phyloP scores from a whole-genome alignment of 2,113 vertebrate genomes.

The Empidonax alnorum region DNA sequence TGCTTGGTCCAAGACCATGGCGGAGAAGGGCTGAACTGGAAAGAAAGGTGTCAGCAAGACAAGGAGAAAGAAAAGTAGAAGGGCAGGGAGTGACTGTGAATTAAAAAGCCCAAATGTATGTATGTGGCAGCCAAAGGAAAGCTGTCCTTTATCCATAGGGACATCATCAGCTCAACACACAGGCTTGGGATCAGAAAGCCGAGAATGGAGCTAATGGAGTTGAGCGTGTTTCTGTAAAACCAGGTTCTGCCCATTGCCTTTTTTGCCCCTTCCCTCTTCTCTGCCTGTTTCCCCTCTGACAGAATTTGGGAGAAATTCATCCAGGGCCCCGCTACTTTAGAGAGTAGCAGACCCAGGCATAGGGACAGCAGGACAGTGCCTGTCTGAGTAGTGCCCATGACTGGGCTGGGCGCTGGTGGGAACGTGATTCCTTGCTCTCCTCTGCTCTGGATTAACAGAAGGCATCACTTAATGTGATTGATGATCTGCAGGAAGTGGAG shows the following conservation, averaged over 20 bases:
- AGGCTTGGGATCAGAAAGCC: background rate
- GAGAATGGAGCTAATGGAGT: background rate
- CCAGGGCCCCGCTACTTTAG: background rate
- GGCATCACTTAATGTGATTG: background rate
- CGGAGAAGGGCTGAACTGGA: background rate
- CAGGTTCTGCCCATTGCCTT: background rate
- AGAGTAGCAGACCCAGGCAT: background rate
- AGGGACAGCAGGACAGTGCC: background rate
- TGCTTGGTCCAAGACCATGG: background rate
- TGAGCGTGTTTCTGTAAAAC: background rate
- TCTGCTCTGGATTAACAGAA: background rate
- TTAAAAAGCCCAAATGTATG: background rate
- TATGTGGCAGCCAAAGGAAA: background rate
- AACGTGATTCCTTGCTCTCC: background rate
- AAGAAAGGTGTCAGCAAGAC: background rate
- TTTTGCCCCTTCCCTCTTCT: background rate
- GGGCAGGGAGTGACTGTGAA: background rate
- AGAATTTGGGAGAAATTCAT: background rate
- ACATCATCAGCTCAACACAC: background rate
- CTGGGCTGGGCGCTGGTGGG: background rate
- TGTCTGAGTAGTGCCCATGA: background rate
- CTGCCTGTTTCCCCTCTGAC: background rate
- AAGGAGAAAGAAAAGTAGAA: background rate
- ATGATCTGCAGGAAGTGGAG: background rate
- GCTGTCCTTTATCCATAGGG: background rate